Evolutionary conservation across 2,888 invertebrate genomes (phyloP), one percentile per base, ranked within the genome.

Genomic region (Morinoia aosen): DNA sequence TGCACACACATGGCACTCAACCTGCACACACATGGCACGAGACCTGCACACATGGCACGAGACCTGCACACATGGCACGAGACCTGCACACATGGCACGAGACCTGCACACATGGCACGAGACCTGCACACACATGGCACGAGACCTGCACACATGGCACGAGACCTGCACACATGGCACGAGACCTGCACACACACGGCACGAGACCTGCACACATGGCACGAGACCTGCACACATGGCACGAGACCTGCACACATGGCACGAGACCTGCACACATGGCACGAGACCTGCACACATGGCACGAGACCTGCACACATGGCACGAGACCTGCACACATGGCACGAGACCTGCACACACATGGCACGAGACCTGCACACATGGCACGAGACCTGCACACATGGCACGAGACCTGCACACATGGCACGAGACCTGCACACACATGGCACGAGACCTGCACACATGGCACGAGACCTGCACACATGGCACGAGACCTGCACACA

Each of bases 391-490:
- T 33, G 76, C 61, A 61, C 61, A 76, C 25, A 25, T 19, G 76
- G 25, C 25, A 33, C 76, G 76, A 76, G 25, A 33, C 25, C n/a
- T n/a, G n/a, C n/a, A n/a, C n/a, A 10, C 8, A 76, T 7, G 25
- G 33, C 76, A 76, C 76, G 76, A 76, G 76, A 76, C 76, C 76
- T 76, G 76, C n/a, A n/a, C 76, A 76, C 76, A 76, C 25, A 76
- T 7, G 25, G 76, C 76, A 76, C 76, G 76, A 76, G 76, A 76
- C 76, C 76, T 76, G 76, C 76, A 33, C 76, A 76, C 8, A 76
- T 7, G 25, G 33, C 76, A 76, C 76, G 76, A 76, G 76, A 76
- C 76, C 19, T 76, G 76, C 76, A 33, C 76, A 76, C 8, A 76
- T 7, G 25, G 33, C 76, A 76, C 76, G 76, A 76, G 76, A 19